Conservation (phyloP, 2,797 vertebrate genomes). For the Coccyzus lansbergi region DNA sequence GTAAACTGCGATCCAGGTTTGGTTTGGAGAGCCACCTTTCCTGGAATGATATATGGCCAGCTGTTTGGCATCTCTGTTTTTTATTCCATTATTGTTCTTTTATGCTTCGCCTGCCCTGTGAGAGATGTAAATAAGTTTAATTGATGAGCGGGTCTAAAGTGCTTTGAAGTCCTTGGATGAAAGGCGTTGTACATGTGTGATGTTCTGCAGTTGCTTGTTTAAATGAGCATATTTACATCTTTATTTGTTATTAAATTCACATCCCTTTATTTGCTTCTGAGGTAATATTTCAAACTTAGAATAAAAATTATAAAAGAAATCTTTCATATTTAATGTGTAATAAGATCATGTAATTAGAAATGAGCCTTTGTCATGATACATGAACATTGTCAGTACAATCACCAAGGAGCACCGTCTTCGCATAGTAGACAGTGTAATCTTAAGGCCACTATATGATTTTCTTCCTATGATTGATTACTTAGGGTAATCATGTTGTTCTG, state of each 20-base stretch:
- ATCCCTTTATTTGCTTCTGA: not conserved
- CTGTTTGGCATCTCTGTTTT: not conserved
- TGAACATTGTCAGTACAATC: not conserved
- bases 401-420: not conserved
- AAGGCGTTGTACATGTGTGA: rapidly evolving
- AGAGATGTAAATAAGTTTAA: not conserved
- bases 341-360: not conserved
- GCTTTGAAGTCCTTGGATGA: not conserved
- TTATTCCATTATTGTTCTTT: rapidly evolving
- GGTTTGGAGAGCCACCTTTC: not conserved
- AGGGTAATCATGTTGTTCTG: conserved; percentile 52
- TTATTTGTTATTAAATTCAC: not conserved
- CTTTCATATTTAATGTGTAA: not conserved
- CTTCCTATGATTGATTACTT: conserved; percentile 52
- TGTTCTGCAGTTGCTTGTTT: not conserved
- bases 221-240: not conserved
- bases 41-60: rapidly evolving
- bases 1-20: not conserved
- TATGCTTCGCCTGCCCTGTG: not conserved
- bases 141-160: not conserved
- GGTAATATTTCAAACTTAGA: not conserved
- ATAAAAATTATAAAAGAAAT: not conserved
- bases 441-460: not conserved
- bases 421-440: not conserved
- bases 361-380: not conserved